Evolutionary conservation across 1,140 invertebrate species (phyloP).

Genomic region (Heterodera schachtii): DNA sequence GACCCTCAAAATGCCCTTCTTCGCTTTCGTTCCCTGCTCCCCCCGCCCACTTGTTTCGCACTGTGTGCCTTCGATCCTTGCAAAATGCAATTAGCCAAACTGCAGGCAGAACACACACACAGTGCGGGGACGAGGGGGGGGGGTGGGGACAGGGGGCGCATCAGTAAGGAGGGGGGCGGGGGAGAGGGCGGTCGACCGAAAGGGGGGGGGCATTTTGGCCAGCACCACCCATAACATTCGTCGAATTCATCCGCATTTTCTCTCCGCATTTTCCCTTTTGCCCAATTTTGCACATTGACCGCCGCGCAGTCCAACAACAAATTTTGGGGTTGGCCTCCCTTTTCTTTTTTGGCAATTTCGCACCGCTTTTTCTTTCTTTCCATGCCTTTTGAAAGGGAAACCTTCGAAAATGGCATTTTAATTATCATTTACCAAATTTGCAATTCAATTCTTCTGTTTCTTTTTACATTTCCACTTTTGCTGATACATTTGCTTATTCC

Average conservation of each 20-base stretch:
- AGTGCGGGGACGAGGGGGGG: not conserved
- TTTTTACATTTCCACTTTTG: not conserved
- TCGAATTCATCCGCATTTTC: no score
- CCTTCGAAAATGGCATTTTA: no score
- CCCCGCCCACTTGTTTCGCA: not conserved
- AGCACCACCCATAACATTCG: not conserved
- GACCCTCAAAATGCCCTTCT: not conserved
- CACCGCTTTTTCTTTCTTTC: not conserved
- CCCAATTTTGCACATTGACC: not conserved
- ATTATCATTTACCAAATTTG: no score
- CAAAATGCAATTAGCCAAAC: conserved; percentile 2
- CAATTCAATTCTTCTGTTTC: not conserved
- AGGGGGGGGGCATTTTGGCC: no score
- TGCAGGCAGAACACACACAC: not conserved
- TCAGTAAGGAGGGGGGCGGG: no score
- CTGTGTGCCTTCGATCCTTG: not conserved
- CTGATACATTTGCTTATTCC: not conserved
- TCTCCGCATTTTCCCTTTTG: not conserved
- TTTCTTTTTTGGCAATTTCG: conserved; percentile 19
- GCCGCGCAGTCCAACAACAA: not conserved
- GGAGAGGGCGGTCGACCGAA: no score
- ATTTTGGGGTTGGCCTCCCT: not conserved
- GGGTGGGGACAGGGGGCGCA: no score
- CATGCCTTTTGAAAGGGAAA: no score
- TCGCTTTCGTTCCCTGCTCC: no score